Conservation (phyloP, 2,797 vertebrate genomes). For the Amphiprion clarkii region DNA sequence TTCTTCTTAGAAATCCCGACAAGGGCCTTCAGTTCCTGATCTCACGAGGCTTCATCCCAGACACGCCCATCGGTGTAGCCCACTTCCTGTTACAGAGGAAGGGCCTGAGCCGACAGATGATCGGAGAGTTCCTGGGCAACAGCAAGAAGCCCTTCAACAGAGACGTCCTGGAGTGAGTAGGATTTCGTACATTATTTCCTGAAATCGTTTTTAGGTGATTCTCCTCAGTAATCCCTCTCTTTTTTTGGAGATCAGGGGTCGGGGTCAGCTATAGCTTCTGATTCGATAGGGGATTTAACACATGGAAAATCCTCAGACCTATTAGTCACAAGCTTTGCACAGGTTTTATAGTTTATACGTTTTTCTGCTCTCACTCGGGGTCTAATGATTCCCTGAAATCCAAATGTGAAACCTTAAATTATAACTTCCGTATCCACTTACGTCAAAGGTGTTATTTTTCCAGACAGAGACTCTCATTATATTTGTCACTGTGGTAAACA, state of each 20-base stretch:
- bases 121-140: conserved; percentile 98
- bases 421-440: background rate
- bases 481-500: conserved; percentile 21
- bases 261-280: conserved; percentile 1
- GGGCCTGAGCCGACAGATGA: conserved; percentile 98
- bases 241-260: too few species aligned
- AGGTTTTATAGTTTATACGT: background rate
- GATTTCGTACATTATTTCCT: conserved; percentile 7
- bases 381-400: conserved; percentile 10
- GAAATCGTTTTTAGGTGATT: conserved; percentile 5
- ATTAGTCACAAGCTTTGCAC: background rate
- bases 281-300: background rate
- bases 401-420: conserved; percentile 1
- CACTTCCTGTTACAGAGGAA: conserved; percentile 98
- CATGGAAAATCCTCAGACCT: conserved; percentile 8
- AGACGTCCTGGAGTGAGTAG: conserved; percentile 89
- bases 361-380: background rate
- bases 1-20: conserved; percentile 91
- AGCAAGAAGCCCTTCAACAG: conserved; percentile 99
- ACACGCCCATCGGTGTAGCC: conserved; percentile 97
- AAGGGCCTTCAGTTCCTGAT: conserved; percentile 99
- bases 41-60: conserved; percentile 97
- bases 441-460: too few species aligned
- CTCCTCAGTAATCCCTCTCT: background rate
- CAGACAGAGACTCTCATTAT: too few species aligned